Evolutionary conservation across 2,113 vertebrate genomes (phyloP), one percentile per base, ranked within the genome.

Genomic region (Pelecanoides urinatrix): DNA sequence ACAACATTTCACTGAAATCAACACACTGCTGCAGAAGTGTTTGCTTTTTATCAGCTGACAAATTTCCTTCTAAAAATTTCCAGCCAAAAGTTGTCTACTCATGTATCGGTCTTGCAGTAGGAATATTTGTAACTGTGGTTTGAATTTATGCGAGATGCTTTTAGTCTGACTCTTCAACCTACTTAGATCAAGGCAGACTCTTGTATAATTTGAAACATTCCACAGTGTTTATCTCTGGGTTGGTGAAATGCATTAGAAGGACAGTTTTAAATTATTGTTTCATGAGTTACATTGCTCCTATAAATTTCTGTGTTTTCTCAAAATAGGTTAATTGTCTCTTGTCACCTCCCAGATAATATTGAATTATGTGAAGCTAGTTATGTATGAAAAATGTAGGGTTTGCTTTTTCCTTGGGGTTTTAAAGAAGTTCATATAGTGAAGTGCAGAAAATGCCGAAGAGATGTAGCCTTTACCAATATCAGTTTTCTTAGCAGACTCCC

Each of bases 181-280:
- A 66, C 84, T 93, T 83, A 95, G 73, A 84, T 72, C 6, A 4
- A 94, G 86, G 49, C 91, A 91, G 83, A 72, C 73, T 94, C 49
- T 79, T 87, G 49, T 61, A 82, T 94, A 92, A 91, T 94, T 89
- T 58, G 91, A 94, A 96, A 95, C 86, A 86, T 92, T 92, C 92
- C 49, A 67, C 14, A n/a, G 34, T 84, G 72, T 92, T 96, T 95
- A 90, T 95, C 91, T 92, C 73, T 72, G 45, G 27, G 32, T 61
- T 94, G 61, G 49, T 88, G 83, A 96, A 88, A 93, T 65, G 44
- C 80, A 92, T 89, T 92, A 77, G 68, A 86, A 70, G 80, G 92
- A 81, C 68, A 77, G 83, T 85, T 95, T 92, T 84, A 95, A 94
- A 87, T 85, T 78, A 89, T 62, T 94, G 30, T 49, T 95, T 75